phyloP scores from a whole-genome alignment of 1,140 invertebrate genomes.

The Drosophila ogumai region DNA sequence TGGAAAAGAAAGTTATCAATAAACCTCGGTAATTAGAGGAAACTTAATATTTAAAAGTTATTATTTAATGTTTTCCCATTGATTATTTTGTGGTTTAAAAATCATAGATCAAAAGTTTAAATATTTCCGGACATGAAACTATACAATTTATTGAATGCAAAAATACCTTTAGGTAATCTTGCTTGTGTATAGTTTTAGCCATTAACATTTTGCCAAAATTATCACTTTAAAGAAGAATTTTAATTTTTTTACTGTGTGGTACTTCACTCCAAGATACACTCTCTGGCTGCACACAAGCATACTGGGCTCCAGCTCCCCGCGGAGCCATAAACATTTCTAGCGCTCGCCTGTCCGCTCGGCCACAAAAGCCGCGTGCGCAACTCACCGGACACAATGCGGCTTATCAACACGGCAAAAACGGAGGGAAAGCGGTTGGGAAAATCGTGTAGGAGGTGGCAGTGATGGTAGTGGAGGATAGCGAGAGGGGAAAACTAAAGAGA shows the following conservation, averaged over 20 bases:
- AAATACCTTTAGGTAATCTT: no score
- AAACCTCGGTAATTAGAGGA: no score
- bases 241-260: neutral
- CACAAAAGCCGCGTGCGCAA: constrained; percentile 81
- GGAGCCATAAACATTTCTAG: constrained; percentile 72
- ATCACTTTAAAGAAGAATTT: neutral
- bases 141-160: no score
- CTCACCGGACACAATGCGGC: constrained; percentile 78
- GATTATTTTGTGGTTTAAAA: no score
- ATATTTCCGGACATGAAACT: no score
- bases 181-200: no score
- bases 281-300: neutral
- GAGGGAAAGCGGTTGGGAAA: constrained; percentile 16
- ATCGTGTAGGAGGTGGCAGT: neutral
- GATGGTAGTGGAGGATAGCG: constrained; percentile 1
- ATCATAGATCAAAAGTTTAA: no score
- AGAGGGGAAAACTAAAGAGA: constrained; percentile 32
- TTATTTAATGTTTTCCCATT: no score
- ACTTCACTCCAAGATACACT: constrained; percentile 11
- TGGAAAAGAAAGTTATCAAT: no score
- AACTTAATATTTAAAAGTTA: no score
- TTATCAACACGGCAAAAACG: constrained; percentile 64
- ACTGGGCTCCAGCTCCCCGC: constrained; percentile 34
- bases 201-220: neutral
- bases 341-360: constrained; percentile 24